These are phyloP conservation scores for Cathartes aura DNA, from an alignment of 2,113 vertebrate species.

Conservation along the genomic window DNA sequence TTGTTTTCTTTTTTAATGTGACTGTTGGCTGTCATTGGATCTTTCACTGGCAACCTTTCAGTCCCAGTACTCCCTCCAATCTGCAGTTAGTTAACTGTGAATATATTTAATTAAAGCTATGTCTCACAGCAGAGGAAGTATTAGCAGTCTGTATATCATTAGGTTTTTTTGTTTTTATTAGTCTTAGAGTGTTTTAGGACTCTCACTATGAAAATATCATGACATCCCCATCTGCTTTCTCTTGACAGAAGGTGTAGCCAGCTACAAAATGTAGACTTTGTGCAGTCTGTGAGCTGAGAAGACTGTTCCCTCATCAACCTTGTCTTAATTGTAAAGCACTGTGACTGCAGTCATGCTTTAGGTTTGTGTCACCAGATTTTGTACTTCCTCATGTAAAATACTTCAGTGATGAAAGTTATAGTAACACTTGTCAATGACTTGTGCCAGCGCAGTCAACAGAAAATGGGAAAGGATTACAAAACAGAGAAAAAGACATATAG, in stretches of 20 bases:
- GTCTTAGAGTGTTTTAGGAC: slow-evolving; percentile 7
- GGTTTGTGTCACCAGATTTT: neutral
- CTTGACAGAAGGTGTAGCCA: neutral
- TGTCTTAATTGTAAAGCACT: neutral
- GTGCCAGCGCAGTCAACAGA: neutral
- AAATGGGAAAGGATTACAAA: neutral
- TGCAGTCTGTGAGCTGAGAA: neutral
- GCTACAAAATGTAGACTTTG: neutral
- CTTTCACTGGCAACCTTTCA: neutral
- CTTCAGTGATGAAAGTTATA: neutral
- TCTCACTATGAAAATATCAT: slow-evolving; percentile 8
- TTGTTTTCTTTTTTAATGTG: neutral
- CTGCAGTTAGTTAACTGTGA: slow-evolving; percentile 8
- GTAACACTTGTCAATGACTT: slow-evolving; percentile 10
- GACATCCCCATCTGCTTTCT: slow-evolving; percentile 8
- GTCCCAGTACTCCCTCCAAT: neutral
- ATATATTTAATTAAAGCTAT: slow-evolving; percentile 47
- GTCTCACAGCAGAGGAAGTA: slow-evolving; percentile 1
- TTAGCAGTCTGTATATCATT: neutral
- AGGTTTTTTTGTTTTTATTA: neutral
- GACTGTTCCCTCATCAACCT: neutral
- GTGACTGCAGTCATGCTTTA: neutral
- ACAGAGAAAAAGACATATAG: neutral
- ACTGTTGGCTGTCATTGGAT: neutral
- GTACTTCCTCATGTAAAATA: neutral